Conservation (phyloP, 1,140 invertebrate species). For the Philotrypesis tridentata region DNA sequence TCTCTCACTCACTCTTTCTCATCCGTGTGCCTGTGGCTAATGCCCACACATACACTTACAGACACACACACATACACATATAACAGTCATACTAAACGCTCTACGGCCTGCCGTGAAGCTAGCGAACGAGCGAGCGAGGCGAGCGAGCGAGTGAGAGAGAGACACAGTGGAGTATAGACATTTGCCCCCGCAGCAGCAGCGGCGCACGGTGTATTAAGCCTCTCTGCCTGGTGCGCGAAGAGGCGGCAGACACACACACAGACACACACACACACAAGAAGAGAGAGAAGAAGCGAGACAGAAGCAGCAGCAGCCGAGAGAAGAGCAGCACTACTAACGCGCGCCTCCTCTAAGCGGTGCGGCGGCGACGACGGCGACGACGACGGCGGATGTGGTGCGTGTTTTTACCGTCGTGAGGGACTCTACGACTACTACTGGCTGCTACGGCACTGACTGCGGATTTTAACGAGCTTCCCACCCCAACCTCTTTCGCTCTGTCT, state of each 20-base stretch:
- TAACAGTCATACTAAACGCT: neutral
- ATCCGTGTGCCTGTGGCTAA: slow-evolving; percentile 5
- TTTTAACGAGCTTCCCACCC: slow-evolving; percentile 25
- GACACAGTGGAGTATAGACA: neutral
- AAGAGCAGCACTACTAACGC: slow-evolving; percentile 23
- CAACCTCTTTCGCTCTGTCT: neutral
- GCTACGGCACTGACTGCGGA: neutral
- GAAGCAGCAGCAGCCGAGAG: neutral
- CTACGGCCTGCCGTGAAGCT: too few relatives aligned
- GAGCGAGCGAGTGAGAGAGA: neutral
- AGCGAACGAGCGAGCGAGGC: neutral
- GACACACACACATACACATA: neutral
- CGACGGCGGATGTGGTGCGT: slow-evolving; percentile 37
- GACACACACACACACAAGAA: too few relatives aligned
- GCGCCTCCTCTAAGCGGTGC: slow-evolving; percentile 39
- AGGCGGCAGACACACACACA: neutral
- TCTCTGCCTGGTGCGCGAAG: slow-evolving; percentile 37
- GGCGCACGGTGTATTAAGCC: slow-evolving; percentile 23
- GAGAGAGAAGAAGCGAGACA: too few relatives aligned
- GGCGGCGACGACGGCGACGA: slow-evolving; percentile 26
- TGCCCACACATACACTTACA: too few relatives aligned
- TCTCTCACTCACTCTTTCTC: neutral
- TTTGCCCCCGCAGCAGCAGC: slow-evolving; percentile 17
- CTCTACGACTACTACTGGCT: neutral
- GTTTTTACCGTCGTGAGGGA: slow-evolving; percentile 34